Evolutionary conservation across 2,113 vertebrate species (phyloP).

Genomic region (Paralichthys olivaceus): DNA sequence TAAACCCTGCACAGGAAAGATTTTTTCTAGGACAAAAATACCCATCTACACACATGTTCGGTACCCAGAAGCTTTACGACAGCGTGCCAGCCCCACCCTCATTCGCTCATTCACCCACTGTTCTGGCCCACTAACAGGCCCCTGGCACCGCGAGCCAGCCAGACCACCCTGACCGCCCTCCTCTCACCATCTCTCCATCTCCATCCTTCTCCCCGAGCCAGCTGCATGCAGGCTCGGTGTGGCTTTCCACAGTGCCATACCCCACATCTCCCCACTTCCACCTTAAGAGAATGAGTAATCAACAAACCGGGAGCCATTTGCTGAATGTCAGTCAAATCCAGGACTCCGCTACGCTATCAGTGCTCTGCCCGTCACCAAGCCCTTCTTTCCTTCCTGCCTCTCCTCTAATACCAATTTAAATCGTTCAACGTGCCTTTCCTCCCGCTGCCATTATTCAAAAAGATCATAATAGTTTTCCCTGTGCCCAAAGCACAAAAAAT

Average conservation of each 20-base stretch:
- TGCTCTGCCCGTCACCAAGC: slow-evolving; percentile 88
- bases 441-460: slow-evolving; percentile 99
- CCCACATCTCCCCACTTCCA: slow-evolving; percentile 71
- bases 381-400: slow-evolving; percentile 83
- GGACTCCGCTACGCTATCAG: slow-evolving; percentile 82
- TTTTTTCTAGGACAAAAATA: slow-evolving; percentile 36
- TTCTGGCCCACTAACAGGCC: slow-evolving; percentile 43
- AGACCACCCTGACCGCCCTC: slow-evolving; percentile 61
- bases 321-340: slow-evolving; percentile 93
- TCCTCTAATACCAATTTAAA: slow-evolving; percentile 99
- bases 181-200: slow-evolving; percentile 43
- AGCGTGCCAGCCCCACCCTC: slow-evolving; percentile 55
- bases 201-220: slow-evolving; percentile 40
- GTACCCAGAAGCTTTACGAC: slow-evolving; percentile 37
- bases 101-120: slow-evolving; percentile 45
- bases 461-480: slow-evolving; percentile 99
- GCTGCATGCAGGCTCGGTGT: slow-evolving; percentile 57
- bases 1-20: slow-evolving; percentile 25
- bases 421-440: slow-evolving; percentile 96
- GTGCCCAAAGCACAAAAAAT: slow-evolving; percentile 99
- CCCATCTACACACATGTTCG: neutral
- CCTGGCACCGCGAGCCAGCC: slow-evolving; percentile 46
- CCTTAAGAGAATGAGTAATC: slow-evolving; percentile 94
- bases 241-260: slow-evolving; percentile 62
- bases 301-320: slow-evolving; percentile 90